These are phyloP conservation scores for Phoenicopterus ruber DNA, from an alignment of 2,113 vertebrate genomes.

Conservation along the genomic window DNA sequence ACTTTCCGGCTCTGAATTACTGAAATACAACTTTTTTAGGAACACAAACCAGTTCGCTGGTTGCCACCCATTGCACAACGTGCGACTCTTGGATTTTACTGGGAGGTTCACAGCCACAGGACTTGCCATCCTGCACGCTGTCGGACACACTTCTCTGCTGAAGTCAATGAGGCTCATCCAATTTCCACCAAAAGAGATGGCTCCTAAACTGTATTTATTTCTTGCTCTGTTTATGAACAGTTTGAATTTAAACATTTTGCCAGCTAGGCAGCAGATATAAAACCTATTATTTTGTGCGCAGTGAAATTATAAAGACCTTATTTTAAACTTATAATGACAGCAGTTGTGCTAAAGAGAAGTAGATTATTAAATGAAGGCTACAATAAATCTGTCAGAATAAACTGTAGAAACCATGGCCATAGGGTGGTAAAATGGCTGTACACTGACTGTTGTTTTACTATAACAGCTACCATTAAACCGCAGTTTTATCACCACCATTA, in stretches of 20 bases:
- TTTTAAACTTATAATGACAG: slow-evolving; percentile 22
- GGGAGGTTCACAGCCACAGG: neutral
- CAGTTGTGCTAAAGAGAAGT: slow-evolving; percentile 58
- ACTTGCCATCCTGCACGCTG: neutral
- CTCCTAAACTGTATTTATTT: slow-evolving; percentile 1
- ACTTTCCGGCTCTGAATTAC: neutral
- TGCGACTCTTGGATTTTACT: neutral
- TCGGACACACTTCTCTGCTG: neutral
- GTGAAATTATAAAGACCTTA: slow-evolving; percentile 61
- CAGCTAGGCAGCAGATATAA: neutral
- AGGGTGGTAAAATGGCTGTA: slow-evolving; percentile 61
- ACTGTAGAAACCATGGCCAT: slow-evolving; percentile 39
- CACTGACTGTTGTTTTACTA: slow-evolving; percentile 61
- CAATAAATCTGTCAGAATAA: slow-evolving; percentile 67
- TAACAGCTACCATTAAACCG: slow-evolving; percentile 63
- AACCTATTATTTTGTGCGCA: slow-evolving; percentile 5
- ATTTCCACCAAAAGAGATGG: neutral
- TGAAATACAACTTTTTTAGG: neutral
- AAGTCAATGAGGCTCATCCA: neutral
- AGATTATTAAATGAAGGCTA: slow-evolving; percentile 67
- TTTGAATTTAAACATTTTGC: slow-evolving; percentile 23
- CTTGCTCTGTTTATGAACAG: neutral
- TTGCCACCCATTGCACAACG: neutral
- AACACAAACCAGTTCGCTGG: neutral
- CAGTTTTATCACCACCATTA: slow-evolving; percentile 69